Conservation (phyloP, 2,797 vertebrate genomes). For the Eupleurogrammus muticus region DNA sequence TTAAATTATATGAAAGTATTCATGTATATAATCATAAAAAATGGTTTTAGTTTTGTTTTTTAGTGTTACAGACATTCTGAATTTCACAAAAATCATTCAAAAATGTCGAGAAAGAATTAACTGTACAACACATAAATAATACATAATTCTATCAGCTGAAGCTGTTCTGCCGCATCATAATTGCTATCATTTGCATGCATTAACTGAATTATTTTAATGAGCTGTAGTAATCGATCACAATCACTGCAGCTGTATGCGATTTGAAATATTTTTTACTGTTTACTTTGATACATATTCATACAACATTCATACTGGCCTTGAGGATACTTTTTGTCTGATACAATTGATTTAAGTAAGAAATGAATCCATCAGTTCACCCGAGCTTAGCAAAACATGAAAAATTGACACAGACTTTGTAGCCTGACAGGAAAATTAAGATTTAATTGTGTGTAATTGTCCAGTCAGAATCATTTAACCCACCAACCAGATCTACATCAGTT, state of each 20-base stretch:
- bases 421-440: conserved; percentile 65
- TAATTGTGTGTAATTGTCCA: conserved; percentile 68
- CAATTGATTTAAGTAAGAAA: conserved; percentile 65
- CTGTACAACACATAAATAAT: not conserved
- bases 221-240: conserved; percentile 19
- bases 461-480: conserved; percentile 53
- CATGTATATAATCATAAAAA: too few relatives aligned
- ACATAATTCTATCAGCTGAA: not conserved
- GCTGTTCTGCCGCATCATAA: not conserved
- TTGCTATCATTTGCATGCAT: conserved; percentile 3
- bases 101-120: not conserved
- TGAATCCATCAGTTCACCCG: conserved; percentile 43
- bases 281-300: conserved; percentile 41
- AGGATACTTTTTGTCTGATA: conserved; percentile 65
- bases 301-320: conserved; percentile 60
- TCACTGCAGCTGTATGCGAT: conserved; percentile 12
- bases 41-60: too few relatives aligned
- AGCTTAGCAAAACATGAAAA: conserved; percentile 60
- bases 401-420: conserved; percentile 45
- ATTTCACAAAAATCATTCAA: not conserved
- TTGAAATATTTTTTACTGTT: conserved; percentile 55
- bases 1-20: not conserved
- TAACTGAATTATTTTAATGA: conserved; percentile 15
- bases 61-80: too few relatives aligned
- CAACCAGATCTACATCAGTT: conserved; percentile 22